Evolutionary conservation across 2,888 invertebrate genomes (phyloP), one percentile per base, ranked within the genome.

Genomic region (Crioceris asparagi): DNA sequence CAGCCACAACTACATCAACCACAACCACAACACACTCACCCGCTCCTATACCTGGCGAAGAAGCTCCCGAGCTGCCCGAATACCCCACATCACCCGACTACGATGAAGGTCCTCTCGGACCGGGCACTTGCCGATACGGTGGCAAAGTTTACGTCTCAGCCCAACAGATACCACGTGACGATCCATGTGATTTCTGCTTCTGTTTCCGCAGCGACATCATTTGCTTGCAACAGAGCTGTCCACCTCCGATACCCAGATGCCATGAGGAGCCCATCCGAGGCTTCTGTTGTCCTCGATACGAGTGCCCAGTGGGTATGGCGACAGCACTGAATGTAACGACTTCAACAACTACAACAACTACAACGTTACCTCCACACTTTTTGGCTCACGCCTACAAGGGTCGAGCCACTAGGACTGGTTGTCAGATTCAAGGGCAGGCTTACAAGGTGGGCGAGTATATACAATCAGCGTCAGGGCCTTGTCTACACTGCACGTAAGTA

Each of bases 141-240:
- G 90, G 91, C 52, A 88, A 88, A 67, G 80, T 91, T 32, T 92
- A 88, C 62, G 87, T 91, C 27, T 91, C 91, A 2, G 92, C 92
- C 2, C 91, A 92, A 66, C 92, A 93, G 68, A 91, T 93, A 55
- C 91, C 91, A 26, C 73, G 92, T 51, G 88, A 90, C 52, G 90
- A 93, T 68, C 90, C 92, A 16, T 93, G 92, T 62, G 91, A 92
- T 61, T 93, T 92, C 71, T 93, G 92, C 66, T 92, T 93, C 79
- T 93, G 92, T 71, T 93, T 92, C 72, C 77, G 92, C 64, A 88
- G 91, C 61, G 91, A 92, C 59, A 92, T 93, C 53, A 92, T 93
- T 56, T 93, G 92, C 54, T 70, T 92, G 47, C 91, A 92, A 66
- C 92, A 93, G 65, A 90, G 90, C 55, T 93, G 92, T 66, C 92